Conservation (phyloP, 2,797 vertebrate genomes). For the Garrulus glandarius region DNA sequence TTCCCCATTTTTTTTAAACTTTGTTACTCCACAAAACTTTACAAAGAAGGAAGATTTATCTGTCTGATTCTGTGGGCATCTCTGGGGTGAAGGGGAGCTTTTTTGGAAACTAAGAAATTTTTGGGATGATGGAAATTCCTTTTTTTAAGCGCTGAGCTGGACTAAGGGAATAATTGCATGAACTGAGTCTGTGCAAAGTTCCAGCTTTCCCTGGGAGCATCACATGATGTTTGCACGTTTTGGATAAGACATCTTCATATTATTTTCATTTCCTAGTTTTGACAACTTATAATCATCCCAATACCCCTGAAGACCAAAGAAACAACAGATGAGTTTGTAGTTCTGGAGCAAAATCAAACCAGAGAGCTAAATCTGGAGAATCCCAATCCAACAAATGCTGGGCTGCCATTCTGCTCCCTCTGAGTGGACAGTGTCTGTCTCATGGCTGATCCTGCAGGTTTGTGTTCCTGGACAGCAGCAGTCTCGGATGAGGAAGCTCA, state of each 20-base stretch:
- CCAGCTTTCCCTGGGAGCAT: not conserved
- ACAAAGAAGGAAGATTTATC: not conserved
- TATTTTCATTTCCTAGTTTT: not conserved
- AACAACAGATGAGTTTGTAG: not conserved
- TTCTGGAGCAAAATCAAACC: not conserved
- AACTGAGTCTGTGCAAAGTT: not conserved
- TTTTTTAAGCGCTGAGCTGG: not conserved
- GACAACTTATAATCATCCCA: not conserved
- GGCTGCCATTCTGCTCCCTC: fast-evolving
- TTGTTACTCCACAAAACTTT: not conserved
- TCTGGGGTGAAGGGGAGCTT: not conserved
- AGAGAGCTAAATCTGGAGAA: not conserved
- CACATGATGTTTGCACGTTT: not conserved
- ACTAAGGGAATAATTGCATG: not conserved
- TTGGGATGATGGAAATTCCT: not conserved
- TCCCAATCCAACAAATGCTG: not conserved
- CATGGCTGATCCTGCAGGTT: not conserved
- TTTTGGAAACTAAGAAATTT: not conserved
- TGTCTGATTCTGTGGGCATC: not conserved
- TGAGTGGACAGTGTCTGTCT: too few relatives aligned
- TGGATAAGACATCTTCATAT: not conserved
- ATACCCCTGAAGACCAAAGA: not conserved
- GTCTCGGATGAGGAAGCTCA: not conserved
- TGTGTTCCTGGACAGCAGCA: not conserved
- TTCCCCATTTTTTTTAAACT: not conserved